Percentiles rank a stretch among this genome's conserved stretches.
phyloP scores from a whole-genome alignment of 2,797 vertebrate species.

The Trachurus trachurus region DNA sequence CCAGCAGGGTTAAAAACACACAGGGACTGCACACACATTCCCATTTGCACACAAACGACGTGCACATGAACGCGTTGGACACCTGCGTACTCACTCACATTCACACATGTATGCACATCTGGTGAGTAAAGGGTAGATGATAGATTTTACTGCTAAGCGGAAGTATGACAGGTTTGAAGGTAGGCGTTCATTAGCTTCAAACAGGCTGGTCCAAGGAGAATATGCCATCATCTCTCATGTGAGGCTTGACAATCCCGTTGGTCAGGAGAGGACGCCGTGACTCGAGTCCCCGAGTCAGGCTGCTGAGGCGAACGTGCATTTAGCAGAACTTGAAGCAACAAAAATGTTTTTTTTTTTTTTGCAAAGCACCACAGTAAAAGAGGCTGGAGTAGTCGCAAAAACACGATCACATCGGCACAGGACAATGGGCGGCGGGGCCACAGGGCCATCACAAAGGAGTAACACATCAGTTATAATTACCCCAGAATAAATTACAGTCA shows the following conservation, averaged over 20 bases:
- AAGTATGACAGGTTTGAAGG: conserved; percentile 49
- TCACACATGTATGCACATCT: conserved; percentile 62
- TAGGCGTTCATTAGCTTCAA: conserved; percentile 35
- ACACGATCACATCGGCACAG: conserved; percentile 73
- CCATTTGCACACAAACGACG: conserved; percentile 20
- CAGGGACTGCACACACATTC: conserved; percentile 22
- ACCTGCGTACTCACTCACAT: conserved; percentile 37
- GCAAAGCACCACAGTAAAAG: conserved; percentile 78
- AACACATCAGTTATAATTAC: conserved; percentile 79
- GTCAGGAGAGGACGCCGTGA: conserved; percentile 52
- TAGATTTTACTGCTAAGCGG: conserved; percentile 38
- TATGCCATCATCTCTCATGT: conserved; percentile 33
- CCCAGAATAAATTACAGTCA: conserved; percentile 88
- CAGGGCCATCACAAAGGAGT: conserved; percentile 61
- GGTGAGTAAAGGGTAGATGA: conserved; percentile 43
- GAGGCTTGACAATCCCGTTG: conserved; percentile 59
- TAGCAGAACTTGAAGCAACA: conserved; percentile 61
- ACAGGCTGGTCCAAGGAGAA: conserved; percentile 42
- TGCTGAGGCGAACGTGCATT: conserved; percentile 63
- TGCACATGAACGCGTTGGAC: conserved; percentile 17
- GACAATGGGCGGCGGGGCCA: conserved; percentile 29
- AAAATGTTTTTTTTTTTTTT: conserved; percentile 2
- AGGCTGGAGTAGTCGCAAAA: conserved; percentile 57
- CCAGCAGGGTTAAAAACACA: conserved; percentile 41
- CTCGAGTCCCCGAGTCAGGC: conserved; percentile 50